Base-by-base conservation (phyloP, 2,113 vertebrate species). In the Nanger granti region DNA sequence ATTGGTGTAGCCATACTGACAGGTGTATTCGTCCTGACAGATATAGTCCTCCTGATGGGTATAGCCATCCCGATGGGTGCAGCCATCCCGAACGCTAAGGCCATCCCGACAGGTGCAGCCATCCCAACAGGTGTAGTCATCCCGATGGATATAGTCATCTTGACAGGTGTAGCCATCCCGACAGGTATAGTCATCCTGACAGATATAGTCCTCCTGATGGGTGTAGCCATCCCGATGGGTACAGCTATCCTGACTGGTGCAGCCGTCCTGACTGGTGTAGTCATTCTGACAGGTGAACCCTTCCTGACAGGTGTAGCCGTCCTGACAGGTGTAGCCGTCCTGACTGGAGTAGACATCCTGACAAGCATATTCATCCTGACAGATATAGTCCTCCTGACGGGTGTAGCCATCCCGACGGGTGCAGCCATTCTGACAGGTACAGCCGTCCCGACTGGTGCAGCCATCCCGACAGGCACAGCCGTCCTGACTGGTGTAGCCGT, bases 201-300 rank as follows among this genome's bases (percentile, higher is more conserved):
- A 17, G 62, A 34, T 18, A 31, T 34, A 34, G 7, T 1, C 3
- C 0, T 17, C 31, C 64, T 69, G 34, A n/a, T 7, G 2, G 15
- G 64, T n/a, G 8, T n/a, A 60, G 59, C 0, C 7, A 13, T 0
- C 31, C 59, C 12, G 10, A 26, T 0, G 2, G 10, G 26, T 60
- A 4, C 4, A 59, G 57, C 3, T 8, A 0, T 59, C 57, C 59
- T 11, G 24, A 60, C 24, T 0, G 8, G 24, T 60, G 24, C 11
- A 28, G 24, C 0, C 59, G 0, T 60, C 9, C 24, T 60, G 59
- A 60, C 3, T 2, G 59, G 4, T 60, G 26, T 28, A 28, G 59
- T 0, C 4, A 0, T 60, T 3, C 59, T 60, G 59, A 60, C 59
- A 0, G 24, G 24, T 60, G 59, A 11, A 60, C 4, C 4, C 1